Evolutionary conservation across 2,797 vertebrate genomes (phyloP).

Genomic region (Pangasius sanitwongsei): DNA sequence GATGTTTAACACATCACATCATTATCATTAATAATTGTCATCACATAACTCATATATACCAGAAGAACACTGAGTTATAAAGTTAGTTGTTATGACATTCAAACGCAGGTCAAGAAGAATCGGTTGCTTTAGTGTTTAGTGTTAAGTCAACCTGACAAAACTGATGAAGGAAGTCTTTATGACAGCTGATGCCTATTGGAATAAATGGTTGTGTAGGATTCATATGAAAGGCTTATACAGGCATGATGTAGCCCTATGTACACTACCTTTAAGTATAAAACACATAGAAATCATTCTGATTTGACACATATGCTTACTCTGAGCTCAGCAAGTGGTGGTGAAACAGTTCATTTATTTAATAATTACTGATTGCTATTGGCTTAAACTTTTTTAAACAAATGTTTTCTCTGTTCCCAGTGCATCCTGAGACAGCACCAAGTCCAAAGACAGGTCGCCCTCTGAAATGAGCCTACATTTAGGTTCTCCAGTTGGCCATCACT

Average conservation of each 20-base stretch:
- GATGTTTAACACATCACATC: background rate
- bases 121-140: background rate
- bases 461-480: conserved; percentile 63
- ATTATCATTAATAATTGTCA: background rate
- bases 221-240: background rate
- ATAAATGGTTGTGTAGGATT: background rate
- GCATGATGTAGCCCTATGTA: background rate
- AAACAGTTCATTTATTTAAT: background rate
- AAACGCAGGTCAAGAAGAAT: background rate
- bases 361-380: background rate
- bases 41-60: background rate
- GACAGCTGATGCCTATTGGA: background rate
- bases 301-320: background rate
- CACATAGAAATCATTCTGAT: background rate
- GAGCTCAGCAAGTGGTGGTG: background rate
- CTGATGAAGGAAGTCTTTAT: background rate
- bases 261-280: background rate
- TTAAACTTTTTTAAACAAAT: background rate
- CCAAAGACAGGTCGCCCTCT: conserved; percentile 68
- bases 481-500: background rate
- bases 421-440: conserved; percentile 63
- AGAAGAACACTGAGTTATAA: background rate
- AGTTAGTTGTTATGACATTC: background rate
- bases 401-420: conserved; percentile 58
- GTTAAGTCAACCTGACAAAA: background rate